phyloP scores from a whole-genome alignment of 2,888 invertebrate genomes.

The Andrena bucephala region DNA sequence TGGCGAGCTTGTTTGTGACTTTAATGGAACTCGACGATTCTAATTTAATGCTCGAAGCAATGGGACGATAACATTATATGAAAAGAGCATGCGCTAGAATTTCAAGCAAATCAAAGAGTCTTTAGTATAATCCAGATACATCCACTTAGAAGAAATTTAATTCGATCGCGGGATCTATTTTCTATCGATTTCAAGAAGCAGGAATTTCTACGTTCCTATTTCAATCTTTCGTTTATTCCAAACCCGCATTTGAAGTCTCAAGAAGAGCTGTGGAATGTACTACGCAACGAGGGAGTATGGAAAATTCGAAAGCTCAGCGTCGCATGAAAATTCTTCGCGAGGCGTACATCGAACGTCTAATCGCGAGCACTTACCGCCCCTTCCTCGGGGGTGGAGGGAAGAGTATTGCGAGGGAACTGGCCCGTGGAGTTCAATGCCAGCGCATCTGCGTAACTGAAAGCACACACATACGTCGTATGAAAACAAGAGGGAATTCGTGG shows the following conservation, averaged over 20 bases:
- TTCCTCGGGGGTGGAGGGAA: slow-evolving; percentile 56
- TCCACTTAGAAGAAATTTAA: neutral
- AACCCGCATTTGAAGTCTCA: too few relatives aligned
- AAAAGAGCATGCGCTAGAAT: neutral
- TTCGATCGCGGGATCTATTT: too few relatives aligned
- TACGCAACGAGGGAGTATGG: too few relatives aligned
- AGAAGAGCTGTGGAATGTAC: too few relatives aligned
- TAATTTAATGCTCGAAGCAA: neutral
- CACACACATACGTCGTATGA: slow-evolving; percentile 4
- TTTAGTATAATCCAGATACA: neutral
- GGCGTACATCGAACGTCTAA: too few relatives aligned
- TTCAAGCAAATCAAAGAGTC: neutral
- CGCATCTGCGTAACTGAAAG: slow-evolving; percentile 64
- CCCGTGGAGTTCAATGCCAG: slow-evolving; percentile 60
- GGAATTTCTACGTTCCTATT: too few relatives aligned
- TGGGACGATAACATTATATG: neutral
- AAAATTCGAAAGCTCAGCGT: neutral
- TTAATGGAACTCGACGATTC: too few relatives aligned
- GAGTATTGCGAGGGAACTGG: slow-evolving; percentile 62
- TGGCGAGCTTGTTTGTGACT: neutral
- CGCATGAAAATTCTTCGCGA: neutral
- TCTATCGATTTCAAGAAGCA: too few relatives aligned
- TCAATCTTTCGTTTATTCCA: too few relatives aligned
- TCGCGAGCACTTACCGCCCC: slow-evolving; percentile 65
- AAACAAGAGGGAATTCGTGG: neutral